Evolutionary conservation across 2,113 vertebrate species (phyloP).

Genomic region (Orcinus orca): DNA sequence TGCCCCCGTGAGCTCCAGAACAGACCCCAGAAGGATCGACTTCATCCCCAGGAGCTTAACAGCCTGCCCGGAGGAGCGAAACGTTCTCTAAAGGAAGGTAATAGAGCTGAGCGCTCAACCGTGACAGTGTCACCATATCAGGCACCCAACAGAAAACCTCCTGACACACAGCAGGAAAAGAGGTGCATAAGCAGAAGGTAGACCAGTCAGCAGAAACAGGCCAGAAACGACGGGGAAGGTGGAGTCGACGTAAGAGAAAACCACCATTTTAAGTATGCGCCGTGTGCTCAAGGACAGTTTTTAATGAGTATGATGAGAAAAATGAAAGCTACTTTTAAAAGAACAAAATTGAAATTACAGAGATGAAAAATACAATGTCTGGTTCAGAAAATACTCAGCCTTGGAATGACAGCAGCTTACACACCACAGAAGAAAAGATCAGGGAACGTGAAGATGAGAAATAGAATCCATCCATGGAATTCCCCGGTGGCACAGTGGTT

Average conservation of each 20-base stretch:
- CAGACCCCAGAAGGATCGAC: not conserved
- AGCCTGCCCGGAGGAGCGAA: not conserved
- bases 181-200: rapidly evolving
- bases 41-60: not conserved
- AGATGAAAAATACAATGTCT: not conserved
- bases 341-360: not conserved
- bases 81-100: not conserved
- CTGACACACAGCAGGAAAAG: not conserved
- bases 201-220: not conserved
- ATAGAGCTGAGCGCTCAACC: too few species aligned
- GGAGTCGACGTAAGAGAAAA: not conserved
- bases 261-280: not conserved
- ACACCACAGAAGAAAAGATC: too few species aligned
- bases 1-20: rapidly evolving
- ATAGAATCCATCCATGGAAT: rapidly evolving
- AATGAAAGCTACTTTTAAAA: not conserved
- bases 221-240: rapidly evolving
- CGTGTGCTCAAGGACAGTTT: not conserved
- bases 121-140: rapidly evolving
- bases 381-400: not conserved
- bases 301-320: not conserved
- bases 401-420: not conserved
- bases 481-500: too few species aligned
- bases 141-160: not conserved
- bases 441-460: not conserved